A percentile compares a stretch with the other conserved stretches of the same genome.
phyloP scores from a whole-genome alignment of 2,888 invertebrate genomes.

The Rhynchonema sp. region DNA sequence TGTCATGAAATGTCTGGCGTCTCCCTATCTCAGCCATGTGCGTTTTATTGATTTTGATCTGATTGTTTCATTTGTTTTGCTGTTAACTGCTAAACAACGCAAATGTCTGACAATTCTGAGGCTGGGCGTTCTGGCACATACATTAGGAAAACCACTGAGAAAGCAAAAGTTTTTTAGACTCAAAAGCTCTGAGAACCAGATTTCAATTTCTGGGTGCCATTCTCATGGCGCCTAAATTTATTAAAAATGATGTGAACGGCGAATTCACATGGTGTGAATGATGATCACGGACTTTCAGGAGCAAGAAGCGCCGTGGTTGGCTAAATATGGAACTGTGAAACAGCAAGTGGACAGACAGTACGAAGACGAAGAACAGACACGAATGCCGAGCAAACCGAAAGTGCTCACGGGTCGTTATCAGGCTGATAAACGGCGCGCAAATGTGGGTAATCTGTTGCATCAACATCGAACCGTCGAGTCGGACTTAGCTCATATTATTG shows the following conservation, averaged over 20 bases:
- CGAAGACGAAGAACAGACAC: constrained; percentile 6
- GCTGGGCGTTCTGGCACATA: too few species aligned
- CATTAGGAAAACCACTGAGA: too few species aligned
- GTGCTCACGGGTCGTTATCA: constrained; percentile 5
- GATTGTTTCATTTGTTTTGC: not conserved
- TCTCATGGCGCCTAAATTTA: too few species aligned
- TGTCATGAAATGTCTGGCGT: constrained; percentile 21
- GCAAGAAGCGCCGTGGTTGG: constrained; percentile 11
- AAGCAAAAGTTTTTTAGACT: too few species aligned
- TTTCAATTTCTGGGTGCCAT: too few species aligned
- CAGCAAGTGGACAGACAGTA: not conserved
- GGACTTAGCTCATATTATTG: constrained; percentile 13
- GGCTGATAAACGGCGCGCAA: constrained; percentile 11
- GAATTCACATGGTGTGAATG: too few species aligned
- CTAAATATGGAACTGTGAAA: constrained; percentile 8
- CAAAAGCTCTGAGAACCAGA: too few species aligned
- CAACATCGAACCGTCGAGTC: constrained; percentile 21
- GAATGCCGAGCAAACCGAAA: constrained; percentile 13
- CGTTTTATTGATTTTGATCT: not conserved
- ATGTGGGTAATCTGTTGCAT: constrained; percentile 23
- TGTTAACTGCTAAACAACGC: too few species aligned
- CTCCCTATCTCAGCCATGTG: constrained; percentile 14
- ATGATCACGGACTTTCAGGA: too few species aligned
- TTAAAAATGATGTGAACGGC: too few species aligned
- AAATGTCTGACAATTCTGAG: too few species aligned